phyloP scores from a whole-genome alignment of 1,140 invertebrate genomes.

The Drosophila repleta region DNA sequence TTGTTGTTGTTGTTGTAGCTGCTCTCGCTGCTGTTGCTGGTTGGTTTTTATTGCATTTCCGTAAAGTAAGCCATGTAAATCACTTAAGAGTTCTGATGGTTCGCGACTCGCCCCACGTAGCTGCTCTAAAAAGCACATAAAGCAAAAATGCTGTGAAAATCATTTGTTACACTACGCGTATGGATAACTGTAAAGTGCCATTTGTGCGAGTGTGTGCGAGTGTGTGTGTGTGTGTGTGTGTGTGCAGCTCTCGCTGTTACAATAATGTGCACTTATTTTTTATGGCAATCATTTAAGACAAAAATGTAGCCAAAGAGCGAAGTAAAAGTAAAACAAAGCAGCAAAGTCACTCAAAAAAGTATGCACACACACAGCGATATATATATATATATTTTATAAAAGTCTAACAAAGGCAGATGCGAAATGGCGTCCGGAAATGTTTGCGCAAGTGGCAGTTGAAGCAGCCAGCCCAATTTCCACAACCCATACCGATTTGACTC shows the following conservation, averaged over 20 bases:
- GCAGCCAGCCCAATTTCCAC: slow-evolving; percentile 43
- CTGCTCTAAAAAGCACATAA: slow-evolving; percentile 70
- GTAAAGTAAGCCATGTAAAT: slow-evolving; percentile 76
- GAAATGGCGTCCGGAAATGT: slow-evolving; percentile 70
- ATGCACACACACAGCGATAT: slow-evolving; percentile 2
- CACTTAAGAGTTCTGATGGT: slow-evolving; percentile 62
- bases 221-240: not conserved
- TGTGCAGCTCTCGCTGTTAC: slow-evolving; percentile 46
- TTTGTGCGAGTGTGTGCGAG: not conserved
- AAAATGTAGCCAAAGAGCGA: slow-evolving; percentile 70
- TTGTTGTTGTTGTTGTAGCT: slow-evolving; percentile 13
- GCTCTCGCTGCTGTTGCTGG: not conserved
- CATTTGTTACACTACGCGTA: slow-evolving; percentile 81
- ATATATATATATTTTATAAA: slow-evolving; percentile 47
- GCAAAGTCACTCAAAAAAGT: slow-evolving; percentile 48
- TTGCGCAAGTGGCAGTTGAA: slow-evolving; percentile 63
- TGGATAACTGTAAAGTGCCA: slow-evolving; percentile 77
- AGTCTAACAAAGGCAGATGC: slow-evolving; percentile 43
- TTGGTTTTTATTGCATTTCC: slow-evolving; percentile 67
- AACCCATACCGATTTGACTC: slow-evolving; percentile 5
- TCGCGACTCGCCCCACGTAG: slow-evolving; percentile 43
- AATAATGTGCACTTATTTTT: slow-evolving; percentile 82
- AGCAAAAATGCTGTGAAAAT: slow-evolving; percentile 78
- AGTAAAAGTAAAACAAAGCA: slow-evolving; percentile 71
- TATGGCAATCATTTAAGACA: slow-evolving; percentile 80